Evolutionary conservation across 2,797 vertebrate genomes (phyloP).

Genomic region (Bufotes viridis): DNA sequence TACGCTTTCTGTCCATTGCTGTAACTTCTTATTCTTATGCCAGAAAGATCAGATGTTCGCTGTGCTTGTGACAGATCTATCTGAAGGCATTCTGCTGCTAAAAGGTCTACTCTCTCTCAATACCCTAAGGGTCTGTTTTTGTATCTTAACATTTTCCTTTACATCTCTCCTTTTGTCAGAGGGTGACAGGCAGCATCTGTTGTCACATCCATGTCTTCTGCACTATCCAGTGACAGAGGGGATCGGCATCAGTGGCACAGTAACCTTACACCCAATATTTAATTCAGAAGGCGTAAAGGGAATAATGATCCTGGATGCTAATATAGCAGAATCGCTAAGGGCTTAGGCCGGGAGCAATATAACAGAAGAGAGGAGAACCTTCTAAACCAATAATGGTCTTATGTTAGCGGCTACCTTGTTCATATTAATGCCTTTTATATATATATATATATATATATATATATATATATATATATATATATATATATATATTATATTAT

Average conservation of each 20-base stretch:
- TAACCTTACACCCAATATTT: slow-evolving; percentile 41
- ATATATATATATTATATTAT: neutral
- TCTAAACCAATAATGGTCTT: neutral
- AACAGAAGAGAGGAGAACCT: neutral
- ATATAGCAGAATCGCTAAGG: neutral
- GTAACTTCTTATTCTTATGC: neutral
- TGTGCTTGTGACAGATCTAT: neutral
- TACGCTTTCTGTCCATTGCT: neutral
- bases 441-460: too few relatives aligned
- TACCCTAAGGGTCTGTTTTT: slow-evolving; percentile 39
- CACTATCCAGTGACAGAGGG: slow-evolving; percentile 15
- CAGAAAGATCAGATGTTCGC: neutral
- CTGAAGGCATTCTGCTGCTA: slow-evolving; percentile 23
- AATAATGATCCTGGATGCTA: neutral
- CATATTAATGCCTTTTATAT: neutral
- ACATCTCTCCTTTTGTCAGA: slow-evolving; percentile 35
- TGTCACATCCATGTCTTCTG: slow-evolving; percentile 29
- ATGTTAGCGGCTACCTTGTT: neutral
- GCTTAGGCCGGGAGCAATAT: slow-evolving; percentile 5
- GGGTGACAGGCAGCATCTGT: slow-evolving; percentile 52
- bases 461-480: too few relatives aligned
- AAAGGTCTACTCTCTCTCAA: slow-evolving; percentile 18
- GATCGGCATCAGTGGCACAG: slow-evolving; percentile 28
- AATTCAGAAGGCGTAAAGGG: slow-evolving; percentile 27
- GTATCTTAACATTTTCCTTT: slow-evolving; percentile 42